Conservation (phyloP, 1,140 invertebrate genomes). For the Drosophila santomea region DNA sequence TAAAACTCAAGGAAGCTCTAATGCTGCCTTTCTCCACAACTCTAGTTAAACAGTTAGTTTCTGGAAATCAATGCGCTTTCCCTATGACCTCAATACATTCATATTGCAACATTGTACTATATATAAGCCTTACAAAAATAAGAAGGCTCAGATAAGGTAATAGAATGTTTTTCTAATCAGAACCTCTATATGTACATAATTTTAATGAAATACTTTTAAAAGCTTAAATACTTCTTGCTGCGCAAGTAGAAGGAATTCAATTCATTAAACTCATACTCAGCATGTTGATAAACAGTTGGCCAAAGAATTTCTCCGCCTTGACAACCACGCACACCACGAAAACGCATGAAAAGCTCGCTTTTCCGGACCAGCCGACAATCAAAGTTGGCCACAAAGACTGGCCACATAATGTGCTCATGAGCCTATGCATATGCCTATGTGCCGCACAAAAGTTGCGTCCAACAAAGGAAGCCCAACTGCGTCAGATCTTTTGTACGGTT, state of each 20-base stretch:
- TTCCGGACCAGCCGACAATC: slow-evolving; percentile 48
- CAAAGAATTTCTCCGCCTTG: slow-evolving; percentile 11
- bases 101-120: no score
- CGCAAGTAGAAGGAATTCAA: background rate
- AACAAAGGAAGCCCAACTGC: slow-evolving; percentile 57
- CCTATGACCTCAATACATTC: no score
- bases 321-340: background rate
- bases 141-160: no score
- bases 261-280: background rate
- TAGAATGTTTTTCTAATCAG: no score
- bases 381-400: slow-evolving; percentile 61
- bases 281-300: background rate
- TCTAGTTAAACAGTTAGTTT: no score
- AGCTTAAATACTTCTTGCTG: no score
- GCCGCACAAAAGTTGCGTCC: slow-evolving; percentile 44
- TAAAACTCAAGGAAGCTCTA: background rate
- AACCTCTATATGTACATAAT: no score
- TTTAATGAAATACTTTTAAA: no score
- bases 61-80: background rate
- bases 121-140: no score
- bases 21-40: background rate
- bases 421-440: slow-evolving; percentile 34
- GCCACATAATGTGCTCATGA: slow-evolving; percentile 47
- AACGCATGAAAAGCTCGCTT: slow-evolving; percentile 30
- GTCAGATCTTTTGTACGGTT: slow-evolving; percentile 65